phyloP scores from a whole-genome alignment of 2,113 vertebrate species.

The Rhombomys opimus region DNA sequence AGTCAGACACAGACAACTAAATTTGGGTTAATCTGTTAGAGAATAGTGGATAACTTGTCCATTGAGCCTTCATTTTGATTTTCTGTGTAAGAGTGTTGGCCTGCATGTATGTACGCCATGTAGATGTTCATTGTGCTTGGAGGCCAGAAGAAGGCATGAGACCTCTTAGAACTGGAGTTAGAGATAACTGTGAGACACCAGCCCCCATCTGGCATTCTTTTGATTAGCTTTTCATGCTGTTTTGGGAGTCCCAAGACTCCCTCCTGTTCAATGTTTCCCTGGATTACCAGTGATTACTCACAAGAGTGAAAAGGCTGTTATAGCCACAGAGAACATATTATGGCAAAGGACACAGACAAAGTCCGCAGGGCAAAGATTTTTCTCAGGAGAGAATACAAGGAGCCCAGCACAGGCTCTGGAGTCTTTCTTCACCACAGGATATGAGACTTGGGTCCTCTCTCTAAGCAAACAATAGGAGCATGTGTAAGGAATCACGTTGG shows the following conservation, averaged over 20 bases:
- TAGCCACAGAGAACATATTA: neutral
- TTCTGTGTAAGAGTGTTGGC: neutral
- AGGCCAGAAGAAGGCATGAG: neutral
- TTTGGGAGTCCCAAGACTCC: neutral
- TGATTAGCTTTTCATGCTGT: neutral
- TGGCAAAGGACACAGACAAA: neutral
- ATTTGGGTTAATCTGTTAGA: neutral
- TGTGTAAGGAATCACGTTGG: neutral
- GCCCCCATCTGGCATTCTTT: conserved; percentile 5
- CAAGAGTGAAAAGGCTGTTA: neutral
- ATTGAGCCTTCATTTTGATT: neutral
- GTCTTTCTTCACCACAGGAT: neutral
- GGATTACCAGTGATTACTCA: neutral
- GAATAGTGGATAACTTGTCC: neutral
- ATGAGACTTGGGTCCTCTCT: neutral
- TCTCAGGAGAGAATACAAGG: neutral
- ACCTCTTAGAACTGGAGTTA: neutral
- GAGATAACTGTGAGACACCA: neutral
- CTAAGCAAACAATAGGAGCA: neutral
- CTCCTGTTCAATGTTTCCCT: neutral
- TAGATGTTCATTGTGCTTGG: neutral
- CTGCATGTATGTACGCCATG: neutral
- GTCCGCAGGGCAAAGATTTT: neutral
- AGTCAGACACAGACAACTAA: neutral
- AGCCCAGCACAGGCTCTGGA: neutral